Percentiles rank a stretch among this genome's conserved stretches.
Conservation (phyloP, 35 echinoderm and acorn worm species). For the Holothuria glaberrima region DNA sequence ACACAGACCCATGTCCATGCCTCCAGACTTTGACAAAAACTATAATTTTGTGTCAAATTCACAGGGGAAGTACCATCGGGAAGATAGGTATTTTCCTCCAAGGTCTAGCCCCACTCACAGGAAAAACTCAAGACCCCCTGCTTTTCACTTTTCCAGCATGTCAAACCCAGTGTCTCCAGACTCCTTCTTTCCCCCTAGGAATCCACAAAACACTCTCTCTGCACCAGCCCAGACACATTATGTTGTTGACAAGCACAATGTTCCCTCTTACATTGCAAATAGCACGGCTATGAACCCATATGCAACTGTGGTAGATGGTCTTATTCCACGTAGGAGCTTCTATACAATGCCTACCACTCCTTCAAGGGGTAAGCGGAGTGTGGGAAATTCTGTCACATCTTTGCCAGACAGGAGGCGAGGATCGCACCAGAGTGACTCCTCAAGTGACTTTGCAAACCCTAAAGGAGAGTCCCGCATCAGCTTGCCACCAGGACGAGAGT, state of each 20-base stretch:
- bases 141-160: constrained; percentile 24
- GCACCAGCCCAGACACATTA: constrained; percentile 30
- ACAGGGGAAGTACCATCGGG: neutral
- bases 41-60: constrained; percentile 7
- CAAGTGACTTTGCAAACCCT: neutral
- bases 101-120: neutral
- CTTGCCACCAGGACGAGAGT: constrained; percentile 21
- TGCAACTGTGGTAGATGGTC: neutral
- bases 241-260: constrained; percentile 30
- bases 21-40: constrained; percentile 6
- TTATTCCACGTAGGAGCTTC: neutral
- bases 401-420: constrained; percentile 13
- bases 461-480: constrained; percentile 18
- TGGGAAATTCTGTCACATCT: constrained; percentile 8
- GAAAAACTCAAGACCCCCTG: neutral
- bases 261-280: constrained; percentile 33
- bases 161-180: constrained; percentile 28
- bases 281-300: constrained; percentile 21
- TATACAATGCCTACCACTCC: constrained; percentile 15
- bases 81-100: neutral
- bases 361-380: neutral
- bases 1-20: constrained; percentile 45
- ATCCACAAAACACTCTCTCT: neutral
- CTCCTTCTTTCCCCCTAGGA: neutral
- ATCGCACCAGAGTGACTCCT: constrained; percentile 22